Conservation (phyloP, 2,113 vertebrate species). For the Nycticebus coucang region DNA sequence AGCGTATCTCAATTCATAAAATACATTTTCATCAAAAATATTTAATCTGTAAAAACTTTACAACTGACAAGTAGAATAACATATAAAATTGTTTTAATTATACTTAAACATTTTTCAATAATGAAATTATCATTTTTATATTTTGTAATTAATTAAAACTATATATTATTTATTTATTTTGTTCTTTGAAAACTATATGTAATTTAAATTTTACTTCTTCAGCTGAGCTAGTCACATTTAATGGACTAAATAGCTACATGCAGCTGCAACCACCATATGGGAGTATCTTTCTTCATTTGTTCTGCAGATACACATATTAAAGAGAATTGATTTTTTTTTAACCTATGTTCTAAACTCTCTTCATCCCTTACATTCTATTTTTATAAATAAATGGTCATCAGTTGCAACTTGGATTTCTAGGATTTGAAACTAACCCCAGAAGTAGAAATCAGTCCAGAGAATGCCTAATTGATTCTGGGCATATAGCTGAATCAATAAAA, state of each 20-base stretch:
- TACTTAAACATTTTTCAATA: background rate
- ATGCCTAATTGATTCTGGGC: background rate
- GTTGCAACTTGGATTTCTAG: background rate
- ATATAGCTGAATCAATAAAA: background rate
- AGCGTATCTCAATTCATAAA: background rate
- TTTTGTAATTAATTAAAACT: slow-evolving; percentile 18
- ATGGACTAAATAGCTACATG: background rate
- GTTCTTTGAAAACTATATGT: background rate
- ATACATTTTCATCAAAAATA: slow-evolving; percentile 2
- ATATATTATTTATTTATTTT: background rate
- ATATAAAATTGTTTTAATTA: background rate
- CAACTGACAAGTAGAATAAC: background rate
- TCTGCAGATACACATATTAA: background rate
- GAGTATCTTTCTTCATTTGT: background rate
- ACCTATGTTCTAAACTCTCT: background rate
- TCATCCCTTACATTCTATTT: background rate
- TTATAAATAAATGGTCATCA: background rate
- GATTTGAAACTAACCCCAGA: background rate
- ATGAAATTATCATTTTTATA: background rate
- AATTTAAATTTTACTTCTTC: slow-evolving; percentile 29
- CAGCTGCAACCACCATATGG: background rate
- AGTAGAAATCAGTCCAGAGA: background rate
- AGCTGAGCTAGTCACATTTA: background rate
- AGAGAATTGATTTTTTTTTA: background rate
- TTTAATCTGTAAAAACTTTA: background rate